These are phyloP conservation scores for Nothocercus julius DNA, from an alignment of 2,113 vertebrate species.

Conservation along the genomic window DNA sequence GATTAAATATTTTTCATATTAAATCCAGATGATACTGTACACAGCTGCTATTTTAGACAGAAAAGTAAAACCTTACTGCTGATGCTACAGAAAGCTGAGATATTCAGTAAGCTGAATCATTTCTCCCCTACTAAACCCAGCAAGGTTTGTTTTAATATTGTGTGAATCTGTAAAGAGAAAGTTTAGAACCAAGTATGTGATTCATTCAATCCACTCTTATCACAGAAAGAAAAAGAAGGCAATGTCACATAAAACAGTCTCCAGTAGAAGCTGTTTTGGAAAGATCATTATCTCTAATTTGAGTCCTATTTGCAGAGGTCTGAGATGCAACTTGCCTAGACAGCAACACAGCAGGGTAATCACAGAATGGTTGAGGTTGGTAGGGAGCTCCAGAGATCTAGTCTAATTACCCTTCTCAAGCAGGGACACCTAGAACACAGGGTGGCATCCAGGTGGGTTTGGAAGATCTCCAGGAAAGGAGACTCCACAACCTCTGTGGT, in stretches of 20 bases:
- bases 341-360: background rate
- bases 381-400: too few relatives aligned
- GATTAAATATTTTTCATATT: background rate
- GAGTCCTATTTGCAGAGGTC: background rate
- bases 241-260: background rate
- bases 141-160: background rate
- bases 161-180: background rate
- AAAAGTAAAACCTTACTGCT: background rate
- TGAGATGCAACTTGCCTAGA: background rate
- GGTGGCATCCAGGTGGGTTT: too few relatives aligned
- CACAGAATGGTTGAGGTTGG: too few relatives aligned
- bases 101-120: fast-evolving
- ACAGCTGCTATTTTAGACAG: background rate
- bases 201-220: background rate
- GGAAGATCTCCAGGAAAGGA: too few relatives aligned
- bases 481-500: too few relatives aligned
- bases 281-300: background rate
- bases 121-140: background rate
- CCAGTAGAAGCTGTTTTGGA: background rate
- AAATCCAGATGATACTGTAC: background rate
- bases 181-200: background rate
- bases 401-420: too few relatives aligned
- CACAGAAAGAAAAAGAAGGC: background rate
- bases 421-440: too few relatives aligned
- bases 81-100: background rate